A percentile compares a stretch with the other conserved stretches of the same genome.
phyloP scores from a whole-genome alignment of 2,797 vertebrate genomes.

The Tragelaphus eurycerus region DNA sequence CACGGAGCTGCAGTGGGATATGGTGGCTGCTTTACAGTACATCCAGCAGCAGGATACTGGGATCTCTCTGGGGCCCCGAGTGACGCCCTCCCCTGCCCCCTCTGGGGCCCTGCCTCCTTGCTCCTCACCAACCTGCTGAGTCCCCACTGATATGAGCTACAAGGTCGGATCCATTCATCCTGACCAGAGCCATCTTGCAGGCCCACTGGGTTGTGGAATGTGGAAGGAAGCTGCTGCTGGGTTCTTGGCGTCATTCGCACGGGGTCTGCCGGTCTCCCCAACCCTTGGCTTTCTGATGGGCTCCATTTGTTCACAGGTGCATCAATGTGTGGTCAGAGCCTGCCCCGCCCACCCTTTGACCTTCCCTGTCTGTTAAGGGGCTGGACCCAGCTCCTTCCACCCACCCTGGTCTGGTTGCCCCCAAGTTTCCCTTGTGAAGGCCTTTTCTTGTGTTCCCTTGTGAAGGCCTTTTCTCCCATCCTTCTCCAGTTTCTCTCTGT shows the following conservation, averaged over 20 bases:
- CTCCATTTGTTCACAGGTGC: neutral
- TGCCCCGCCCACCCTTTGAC: neutral
- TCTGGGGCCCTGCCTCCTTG: neutral
- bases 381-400: neutral
- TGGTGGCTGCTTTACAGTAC: neutral
- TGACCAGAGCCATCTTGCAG: neutral
- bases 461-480: accelerated
- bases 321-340: neutral
- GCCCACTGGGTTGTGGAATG: neutral
- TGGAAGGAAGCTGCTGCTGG: neutral
- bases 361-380: neutral
- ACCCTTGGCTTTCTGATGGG: neutral
- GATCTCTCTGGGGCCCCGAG: neutral
- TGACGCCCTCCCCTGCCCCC: neutral
- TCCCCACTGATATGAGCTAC: neutral
- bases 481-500: neutral
- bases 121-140: neutral
- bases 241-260: neutral
- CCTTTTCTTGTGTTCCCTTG: neutral
- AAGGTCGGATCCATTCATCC: neutral
- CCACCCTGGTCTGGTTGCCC: neutral
- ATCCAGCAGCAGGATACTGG: neutral
- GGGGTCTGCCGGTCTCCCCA: neutral
- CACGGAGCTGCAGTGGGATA: neutral
- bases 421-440: neutral